Evolutionary conservation across 2,113 vertebrate genomes (phyloP), one percentile per base, ranked within the genome.

Genomic region (Blennius ocellaris): DNA sequence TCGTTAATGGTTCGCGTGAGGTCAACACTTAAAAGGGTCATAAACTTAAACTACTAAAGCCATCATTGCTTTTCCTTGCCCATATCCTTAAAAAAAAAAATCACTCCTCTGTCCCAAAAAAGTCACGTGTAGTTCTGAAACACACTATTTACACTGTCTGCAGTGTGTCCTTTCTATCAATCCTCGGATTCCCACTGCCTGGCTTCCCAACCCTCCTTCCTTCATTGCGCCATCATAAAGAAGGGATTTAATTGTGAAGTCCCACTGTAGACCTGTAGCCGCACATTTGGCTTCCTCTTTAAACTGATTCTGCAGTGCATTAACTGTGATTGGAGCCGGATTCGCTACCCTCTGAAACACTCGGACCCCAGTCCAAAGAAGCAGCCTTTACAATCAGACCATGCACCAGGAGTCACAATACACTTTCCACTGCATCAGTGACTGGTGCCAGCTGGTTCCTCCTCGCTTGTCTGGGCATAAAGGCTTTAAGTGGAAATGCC

Each of bases 21-120:
- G 73, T 80, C 69, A 88, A 73, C 61, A 57, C 63, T 84, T 82
- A 56, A 65, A 76, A 60, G 72, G 81, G 73, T 77, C 83, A 68
- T 80, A 78, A 85, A 89, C 63, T 63, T 59, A 48, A 43, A 57
- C 62, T 52, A 79, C 58, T 78, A 83, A 89, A 88, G 49, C 55
- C 61, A 83, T 83, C 73, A 75, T 40, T 84, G 73, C 50, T 57
- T 80, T 85, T 84, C 78, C 53, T 63, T 45, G 21, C 57, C 47
- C 55, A 84, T 78, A 80, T 85, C 69, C 56, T 54, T 38, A 36
- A 78, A 36, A 54, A 78, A 36, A 36, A 78, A 36, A 54, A 78
- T 86, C 73, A 70, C 57, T 87, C 80, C 83, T 58, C 41, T 11
- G 40, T 57, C 55, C 57, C 9, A 67, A 76, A 60, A 48, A 6